Evolutionary conservation across 2,113 vertebrate genomes (phyloP).

Genomic region (Girardinichthys multiradiatus): DNA sequence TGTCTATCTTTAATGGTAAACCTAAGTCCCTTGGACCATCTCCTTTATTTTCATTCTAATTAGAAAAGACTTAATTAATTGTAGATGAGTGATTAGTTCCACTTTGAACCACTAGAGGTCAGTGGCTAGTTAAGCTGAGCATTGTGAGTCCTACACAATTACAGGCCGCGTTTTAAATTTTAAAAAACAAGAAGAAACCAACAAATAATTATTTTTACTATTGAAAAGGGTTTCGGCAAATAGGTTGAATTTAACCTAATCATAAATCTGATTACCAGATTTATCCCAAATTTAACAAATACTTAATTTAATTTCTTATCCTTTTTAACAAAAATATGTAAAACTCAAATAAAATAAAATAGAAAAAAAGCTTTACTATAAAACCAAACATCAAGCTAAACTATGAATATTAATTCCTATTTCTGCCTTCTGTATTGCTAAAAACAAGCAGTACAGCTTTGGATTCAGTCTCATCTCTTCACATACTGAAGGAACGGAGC

Average conservation of each 20-base stretch:
- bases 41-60: constrained; percentile 42
- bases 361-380: neutral
- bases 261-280: neutral
- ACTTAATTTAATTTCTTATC: too few relatives aligned
- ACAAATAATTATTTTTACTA: neutral
- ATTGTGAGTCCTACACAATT: neutral
- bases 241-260: neutral
- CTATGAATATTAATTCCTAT: neutral
- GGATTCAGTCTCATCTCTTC: constrained; percentile 3
- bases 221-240: neutral
- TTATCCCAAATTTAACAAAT: neutral
- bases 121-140: constrained; percentile 61
- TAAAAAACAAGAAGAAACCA: constrained; percentile 16
- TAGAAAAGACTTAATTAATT: constrained; percentile 47
- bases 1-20: constrained; percentile 27
- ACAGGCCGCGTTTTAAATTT: constrained; percentile 33
- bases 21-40: constrained; percentile 27
- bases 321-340: too few relatives aligned
- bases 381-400: accelerated
- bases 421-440: neutral
- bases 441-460: constrained; percentile 8
- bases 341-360: too few relatives aligned
- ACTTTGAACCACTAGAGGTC: constrained; percentile 77
- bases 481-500: constrained; percentile 35
- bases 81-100: constrained; percentile 33